A percentile compares a stretch with the other conserved stretches of the same genome.
Conservation (phyloP, 2,797 vertebrate species). For the Spea hammondii region DNA sequence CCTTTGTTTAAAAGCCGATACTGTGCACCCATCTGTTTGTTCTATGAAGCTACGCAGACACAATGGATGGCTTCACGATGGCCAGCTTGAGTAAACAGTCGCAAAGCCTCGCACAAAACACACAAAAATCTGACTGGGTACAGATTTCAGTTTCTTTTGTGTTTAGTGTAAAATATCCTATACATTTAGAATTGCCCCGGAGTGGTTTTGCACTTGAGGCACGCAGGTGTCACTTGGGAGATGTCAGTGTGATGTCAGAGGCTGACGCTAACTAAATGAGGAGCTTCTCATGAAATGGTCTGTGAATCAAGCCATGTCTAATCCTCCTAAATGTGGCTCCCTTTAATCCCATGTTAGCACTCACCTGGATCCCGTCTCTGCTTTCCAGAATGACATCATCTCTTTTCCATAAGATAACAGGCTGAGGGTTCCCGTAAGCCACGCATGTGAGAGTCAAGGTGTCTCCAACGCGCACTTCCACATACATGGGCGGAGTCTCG, state of each 20-base stretch:
- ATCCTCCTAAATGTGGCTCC: too few relatives aligned
- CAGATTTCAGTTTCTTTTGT: too few relatives aligned
- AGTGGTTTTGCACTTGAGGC: too few relatives aligned
- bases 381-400: constrained; percentile 71
- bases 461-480: constrained; percentile 82
- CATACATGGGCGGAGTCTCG: constrained; percentile 79
- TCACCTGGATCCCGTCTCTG: constrained; percentile 79
- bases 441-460: constrained; percentile 81
- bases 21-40: neutral
- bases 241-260: neutral
- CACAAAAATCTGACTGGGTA: too few relatives aligned
- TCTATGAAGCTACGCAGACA: neutral
- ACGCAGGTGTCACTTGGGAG: neutral
- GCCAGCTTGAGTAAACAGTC: neutral
- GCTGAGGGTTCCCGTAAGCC: constrained; percentile 85
- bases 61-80: neutral
- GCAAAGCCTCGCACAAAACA: too few relatives aligned
- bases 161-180: too few relatives aligned
- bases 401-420: constrained; percentile 85
- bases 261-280: neutral
- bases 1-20: neutral
- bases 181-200: too few relatives aligned
- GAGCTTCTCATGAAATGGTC: too few relatives aligned
- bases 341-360: constrained; percentile 11
- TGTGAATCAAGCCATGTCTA: too few relatives aligned